Percentiles rank a stretch among this genome's conserved stretches.
These are phyloP conservation scores for Agrotis puta DNA, from an alignment of 2,888 invertebrate genomes.

Conservation along the genomic window DNA sequence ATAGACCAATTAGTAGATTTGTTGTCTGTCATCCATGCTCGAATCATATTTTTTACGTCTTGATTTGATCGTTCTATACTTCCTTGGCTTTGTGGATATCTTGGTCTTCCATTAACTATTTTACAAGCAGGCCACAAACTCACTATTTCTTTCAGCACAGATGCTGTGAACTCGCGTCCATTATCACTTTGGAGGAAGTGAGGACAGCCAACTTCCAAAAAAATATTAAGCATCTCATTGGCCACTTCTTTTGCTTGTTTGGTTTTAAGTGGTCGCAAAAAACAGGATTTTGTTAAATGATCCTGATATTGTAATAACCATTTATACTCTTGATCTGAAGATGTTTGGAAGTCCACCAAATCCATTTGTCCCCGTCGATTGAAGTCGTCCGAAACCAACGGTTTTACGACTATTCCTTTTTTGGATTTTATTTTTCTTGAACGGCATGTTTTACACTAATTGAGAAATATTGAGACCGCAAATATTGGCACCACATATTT, in stretches of 20 bases:
- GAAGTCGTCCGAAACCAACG: neutral
- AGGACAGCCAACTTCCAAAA: slow-evolving; percentile 8
- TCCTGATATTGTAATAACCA: slow-evolving; percentile 20
- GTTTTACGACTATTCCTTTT: no score
- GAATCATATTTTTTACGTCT: slow-evolving; percentile 1
- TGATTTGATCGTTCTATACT: neutral
- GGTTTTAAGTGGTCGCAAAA: slow-evolving; percentile 12
- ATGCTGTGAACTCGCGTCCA: neutral
- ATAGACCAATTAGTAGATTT: slow-evolving; percentile 8
- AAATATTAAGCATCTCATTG: slow-evolving; percentile 10
- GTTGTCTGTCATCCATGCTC: slow-evolving; percentile 11
- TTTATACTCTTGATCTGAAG: slow-evolving; percentile 13
- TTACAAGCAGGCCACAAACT: slow-evolving; percentile 7
- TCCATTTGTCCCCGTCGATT: slow-evolving; percentile 13
- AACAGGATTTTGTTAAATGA: slow-evolving; percentile 2
- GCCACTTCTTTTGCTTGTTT: slow-evolving; percentile 1
- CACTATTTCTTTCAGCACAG: slow-evolving; percentile 13
- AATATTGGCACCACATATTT: no score
- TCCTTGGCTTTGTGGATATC: neutral
- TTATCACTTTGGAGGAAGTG: neutral
- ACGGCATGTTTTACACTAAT: no score
- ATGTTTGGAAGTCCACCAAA: slow-evolving; percentile 4
- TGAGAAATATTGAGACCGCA: no score
- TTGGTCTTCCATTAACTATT: neutral
- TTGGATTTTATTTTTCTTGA: no score